A percentile compares a stretch with the other conserved stretches of the same genome.
phyloP scores from a whole-genome alignment of 1,140 invertebrate species.

The Limonius californicus region DNA sequence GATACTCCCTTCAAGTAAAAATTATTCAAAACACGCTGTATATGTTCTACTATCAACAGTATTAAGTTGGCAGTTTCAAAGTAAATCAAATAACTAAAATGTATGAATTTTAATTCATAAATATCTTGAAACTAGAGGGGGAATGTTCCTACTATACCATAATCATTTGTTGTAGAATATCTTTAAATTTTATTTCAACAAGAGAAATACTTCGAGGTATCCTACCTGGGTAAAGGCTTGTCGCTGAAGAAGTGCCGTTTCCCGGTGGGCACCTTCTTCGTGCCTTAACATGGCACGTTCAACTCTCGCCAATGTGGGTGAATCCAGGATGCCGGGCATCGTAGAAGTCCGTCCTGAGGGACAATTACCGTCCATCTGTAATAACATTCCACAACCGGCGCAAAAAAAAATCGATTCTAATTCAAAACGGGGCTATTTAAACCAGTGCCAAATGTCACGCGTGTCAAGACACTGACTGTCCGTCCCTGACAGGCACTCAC shows the following conservation, averaged over 20 bases:
- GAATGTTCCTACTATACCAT: no score
- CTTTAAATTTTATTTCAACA: no score
- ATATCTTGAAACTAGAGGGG: no score
- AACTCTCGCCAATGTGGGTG: conserved; percentile 54
- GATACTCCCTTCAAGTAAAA: no score
- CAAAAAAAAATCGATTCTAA: no score
- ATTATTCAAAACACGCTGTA: no score
- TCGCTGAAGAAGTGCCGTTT: conserved; percentile 32
- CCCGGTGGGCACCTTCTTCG: conserved; percentile 43
- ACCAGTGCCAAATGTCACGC: conserved; percentile 9
- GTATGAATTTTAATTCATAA: no score
- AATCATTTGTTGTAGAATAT: no score
- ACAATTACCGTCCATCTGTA: conserved; percentile 25
- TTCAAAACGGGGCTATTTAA: background rate
- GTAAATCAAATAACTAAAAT: no score
- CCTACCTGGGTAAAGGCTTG: conserved; percentile 39
- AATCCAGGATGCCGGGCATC: conserved; percentile 51
- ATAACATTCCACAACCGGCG: conserved; percentile 25
- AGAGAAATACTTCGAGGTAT: no score
- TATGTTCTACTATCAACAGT: no score
- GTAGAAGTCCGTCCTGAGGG: conserved; percentile 35
- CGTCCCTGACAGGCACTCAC: background rate
- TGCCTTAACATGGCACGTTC: conserved; percentile 53
- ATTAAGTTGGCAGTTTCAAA: no score
- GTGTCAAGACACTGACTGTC: background rate